Conservation (phyloP, 2,113 vertebrate species). For the Mastomys coucha region DNA sequence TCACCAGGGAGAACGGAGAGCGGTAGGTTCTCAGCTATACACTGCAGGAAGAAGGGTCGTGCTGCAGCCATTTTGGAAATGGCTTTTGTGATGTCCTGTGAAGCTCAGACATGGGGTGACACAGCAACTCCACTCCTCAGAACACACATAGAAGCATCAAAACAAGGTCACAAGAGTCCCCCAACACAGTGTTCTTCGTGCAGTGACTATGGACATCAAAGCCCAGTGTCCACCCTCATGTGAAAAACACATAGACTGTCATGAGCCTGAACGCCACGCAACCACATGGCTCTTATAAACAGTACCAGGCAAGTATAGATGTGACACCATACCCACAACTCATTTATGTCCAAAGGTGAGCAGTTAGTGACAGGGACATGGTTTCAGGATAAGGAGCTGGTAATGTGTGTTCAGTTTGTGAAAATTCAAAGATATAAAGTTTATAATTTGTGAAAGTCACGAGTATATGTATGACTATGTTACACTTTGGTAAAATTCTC, state of each 20-base stretch:
- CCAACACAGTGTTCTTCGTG: neutral
- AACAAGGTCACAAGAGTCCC: neutral
- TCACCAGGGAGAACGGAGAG: neutral
- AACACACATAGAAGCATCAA: neutral
- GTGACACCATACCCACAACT: neutral
- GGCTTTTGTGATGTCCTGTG: neutral
- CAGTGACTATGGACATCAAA: neutral
- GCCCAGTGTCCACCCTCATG: neutral
- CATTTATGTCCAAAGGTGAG: neutral
- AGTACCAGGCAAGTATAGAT: neutral
- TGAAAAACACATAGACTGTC: neutral
- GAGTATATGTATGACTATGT: neutral
- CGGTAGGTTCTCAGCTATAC: neutral
- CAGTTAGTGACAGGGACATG: neutral
- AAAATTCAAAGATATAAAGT: neutral
- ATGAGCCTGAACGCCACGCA: neutral
- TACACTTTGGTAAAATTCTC: neutral
- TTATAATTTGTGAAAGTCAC: neutral
- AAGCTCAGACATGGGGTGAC: neutral
- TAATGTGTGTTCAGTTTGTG: neutral
- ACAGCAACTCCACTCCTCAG: neutral
- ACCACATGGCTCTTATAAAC: neutral
- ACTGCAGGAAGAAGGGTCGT: rapidly evolving
- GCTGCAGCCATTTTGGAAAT: neutral
- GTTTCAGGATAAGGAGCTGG: neutral